phyloP scores from a whole-genome alignment of 2,888 invertebrate species.

The Drosophila nr. perissopoda region DNA sequence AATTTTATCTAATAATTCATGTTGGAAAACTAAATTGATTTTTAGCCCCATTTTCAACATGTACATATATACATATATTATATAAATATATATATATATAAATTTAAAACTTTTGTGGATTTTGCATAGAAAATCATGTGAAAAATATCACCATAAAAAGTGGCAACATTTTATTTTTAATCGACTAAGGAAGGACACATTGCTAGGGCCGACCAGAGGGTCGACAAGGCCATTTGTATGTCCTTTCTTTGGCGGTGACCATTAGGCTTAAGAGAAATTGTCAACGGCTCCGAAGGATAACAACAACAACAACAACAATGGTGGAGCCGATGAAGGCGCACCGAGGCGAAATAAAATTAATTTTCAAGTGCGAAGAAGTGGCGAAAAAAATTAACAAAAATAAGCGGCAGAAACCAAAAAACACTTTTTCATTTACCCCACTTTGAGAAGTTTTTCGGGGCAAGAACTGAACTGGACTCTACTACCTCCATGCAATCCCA shows the following conservation, averaged over 20 bases:
- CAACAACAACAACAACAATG: constrained; percentile 29
- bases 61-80: too few relatives aligned
- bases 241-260: constrained; percentile 24
- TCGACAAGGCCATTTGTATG: constrained; percentile 29
- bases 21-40: too few relatives aligned
- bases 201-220: constrained; percentile 2
- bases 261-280: constrained; percentile 54
- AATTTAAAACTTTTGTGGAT: not conserved
- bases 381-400: constrained; percentile 58
- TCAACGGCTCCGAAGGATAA: constrained; percentile 52
- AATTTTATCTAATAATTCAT: too few relatives aligned
- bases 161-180: constrained; percentile 18
- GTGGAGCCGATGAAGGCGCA: constrained; percentile 46
- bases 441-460: constrained; percentile 21
- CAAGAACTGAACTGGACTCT: constrained; percentile 9
- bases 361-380: constrained; percentile 64
- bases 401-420: constrained; percentile 67
- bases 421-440: constrained; percentile 73
- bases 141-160: not conserved
- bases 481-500: not conserved
- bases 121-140: not conserved
- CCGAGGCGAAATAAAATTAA: constrained; percentile 73
- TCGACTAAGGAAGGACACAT: constrained; percentile 24
- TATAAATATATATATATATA: not conserved
- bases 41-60: too few relatives aligned